phyloP scores from a whole-genome alignment of 2,888 invertebrate species.

The Norana najaformis region DNA sequence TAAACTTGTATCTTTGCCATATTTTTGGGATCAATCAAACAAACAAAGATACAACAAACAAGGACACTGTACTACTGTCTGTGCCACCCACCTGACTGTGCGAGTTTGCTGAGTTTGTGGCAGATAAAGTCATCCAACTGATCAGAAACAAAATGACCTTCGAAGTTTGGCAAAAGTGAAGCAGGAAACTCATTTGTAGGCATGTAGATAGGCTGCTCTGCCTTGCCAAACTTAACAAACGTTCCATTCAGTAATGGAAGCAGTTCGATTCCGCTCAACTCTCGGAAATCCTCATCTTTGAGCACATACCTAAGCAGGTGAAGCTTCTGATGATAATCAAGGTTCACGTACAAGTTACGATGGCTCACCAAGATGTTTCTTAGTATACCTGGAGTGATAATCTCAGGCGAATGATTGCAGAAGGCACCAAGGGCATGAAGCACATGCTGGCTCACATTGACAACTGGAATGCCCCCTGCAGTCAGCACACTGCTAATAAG shows the following conservation, averaged over 20 bases:
- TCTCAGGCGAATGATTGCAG: constrained; percentile 33
- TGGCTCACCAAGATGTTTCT: constrained; percentile 29
- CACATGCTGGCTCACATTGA: constrained; percentile 37
- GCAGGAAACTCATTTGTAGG: constrained; percentile 33
- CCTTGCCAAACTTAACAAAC: constrained; percentile 39
- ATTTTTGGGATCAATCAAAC: too few relatives aligned
- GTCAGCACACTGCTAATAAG: constrained; percentile 37
- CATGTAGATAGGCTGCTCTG: constrained; percentile 29
- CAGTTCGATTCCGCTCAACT: constrained; percentile 39
- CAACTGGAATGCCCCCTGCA: constrained; percentile 31
- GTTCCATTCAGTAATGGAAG: constrained; percentile 41
- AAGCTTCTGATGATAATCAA: constrained; percentile 38
- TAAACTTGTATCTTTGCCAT: too few relatives aligned
- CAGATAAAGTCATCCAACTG: constrained; percentile 30
- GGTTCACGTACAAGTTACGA: constrained; percentile 23
- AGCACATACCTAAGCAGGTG: constrained; percentile 40
- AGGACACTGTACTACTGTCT: neutral
- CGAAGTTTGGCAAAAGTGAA: constrained; percentile 40
- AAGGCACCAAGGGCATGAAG: constrained; percentile 44
- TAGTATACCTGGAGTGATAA: constrained; percentile 38
- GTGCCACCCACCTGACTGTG: constrained; percentile 39
- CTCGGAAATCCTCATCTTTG: constrained; percentile 34
- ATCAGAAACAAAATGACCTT: constrained; percentile 35
- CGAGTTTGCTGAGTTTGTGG: constrained; percentile 39
- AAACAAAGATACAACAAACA: too few relatives aligned